These are phyloP conservation scores for Typhlichthys subterraneus DNA, from an alignment of 2,797 vertebrate species.

Conservation along the genomic window DNA sequence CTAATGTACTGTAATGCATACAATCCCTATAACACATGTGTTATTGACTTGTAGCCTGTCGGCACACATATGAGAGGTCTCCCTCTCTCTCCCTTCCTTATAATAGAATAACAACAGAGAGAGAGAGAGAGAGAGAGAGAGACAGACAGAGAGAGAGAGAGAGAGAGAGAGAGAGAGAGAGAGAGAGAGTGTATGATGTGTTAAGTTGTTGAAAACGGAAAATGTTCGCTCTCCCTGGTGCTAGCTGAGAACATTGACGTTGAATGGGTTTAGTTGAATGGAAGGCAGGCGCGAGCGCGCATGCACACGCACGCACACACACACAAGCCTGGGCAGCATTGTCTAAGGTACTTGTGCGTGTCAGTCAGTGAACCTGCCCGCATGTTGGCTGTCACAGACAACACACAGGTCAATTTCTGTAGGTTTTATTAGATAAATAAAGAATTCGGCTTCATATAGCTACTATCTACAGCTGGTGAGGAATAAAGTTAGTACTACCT, in stretches of 20 bases:
- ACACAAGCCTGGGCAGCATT: not conserved
- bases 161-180: conserved; percentile 2
- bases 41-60: not conserved
- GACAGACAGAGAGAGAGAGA: not conserved
- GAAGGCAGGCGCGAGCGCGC: too few relatives aligned
- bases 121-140: not conserved
- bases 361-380: conserved; percentile 15
- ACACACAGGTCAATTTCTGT: not conserved
- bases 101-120: not conserved
- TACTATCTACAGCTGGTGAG: too few relatives aligned
- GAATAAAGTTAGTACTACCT: too few relatives aligned
- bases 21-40: not conserved
- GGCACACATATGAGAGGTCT: not conserved
- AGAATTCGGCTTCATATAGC: too few relatives aligned
- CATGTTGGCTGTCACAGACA: not conserved
- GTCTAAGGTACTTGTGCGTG: conserved; percentile 5
- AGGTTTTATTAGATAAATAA: too few relatives aligned
- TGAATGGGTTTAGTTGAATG: not conserved
- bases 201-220: too few relatives aligned
- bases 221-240: too few relatives aligned
- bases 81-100: not conserved
- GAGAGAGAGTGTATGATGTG: too few relatives aligned
- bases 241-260: not conserved
- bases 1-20: not conserved
- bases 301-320: not conserved